Evolutionary conservation across 2,113 vertebrate genomes (phyloP), one percentile per base, ranked within the genome.

Genomic region (Galbula dea): DNA sequence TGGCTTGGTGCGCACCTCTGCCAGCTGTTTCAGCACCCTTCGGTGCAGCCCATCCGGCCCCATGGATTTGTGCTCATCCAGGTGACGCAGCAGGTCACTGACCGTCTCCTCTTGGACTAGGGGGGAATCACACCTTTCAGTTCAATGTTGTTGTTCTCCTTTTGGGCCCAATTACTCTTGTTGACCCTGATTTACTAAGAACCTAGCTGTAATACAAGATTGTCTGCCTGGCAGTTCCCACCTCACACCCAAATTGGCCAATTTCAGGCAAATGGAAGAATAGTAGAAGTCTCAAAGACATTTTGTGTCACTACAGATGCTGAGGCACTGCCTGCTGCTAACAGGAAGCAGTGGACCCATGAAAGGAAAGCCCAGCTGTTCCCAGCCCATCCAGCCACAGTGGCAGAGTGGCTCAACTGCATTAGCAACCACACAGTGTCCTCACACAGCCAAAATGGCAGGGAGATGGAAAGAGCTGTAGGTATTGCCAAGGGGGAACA

Each of bases 401-500:
- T 39, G 59, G 58, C 55, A 39, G 43, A 34, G 46, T 1, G 3
- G 22, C 66, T 14, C 1, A 13, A 3, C 58, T 46, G 59, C 30
- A 5, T 13, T 15, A 37, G 55, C 61, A 61, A 32, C 37, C 49
- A 1, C 34, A 12, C 13, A 0, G 0, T 5, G 45, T 12, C 45
- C 43, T 63, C 2, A 1, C 20, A 4, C 59, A 30, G 67, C 39
- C 72, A 37, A 0, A 27, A 5, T 1, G 12, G 19, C 73, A 18
- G 29, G 49, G 65, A 26, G 34, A 7, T 4, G 76, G 63, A 29
- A 41, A 36, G 81, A 66, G 41, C 32, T 57, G 71, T 1, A 5
- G 58, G 1, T 15, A 12, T 3, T 13, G 67, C 66, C 30, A 0
- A 4, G 54, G 46, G 30, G 51, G 21, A 27, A 52, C 17, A 24